Percentiles rank a stretch among this genome's conserved stretches.
These are phyloP conservation scores for Heliconius hortense DNA, from an alignment of 2,888 invertebrate genomes.

Conservation along the genomic window DNA sequence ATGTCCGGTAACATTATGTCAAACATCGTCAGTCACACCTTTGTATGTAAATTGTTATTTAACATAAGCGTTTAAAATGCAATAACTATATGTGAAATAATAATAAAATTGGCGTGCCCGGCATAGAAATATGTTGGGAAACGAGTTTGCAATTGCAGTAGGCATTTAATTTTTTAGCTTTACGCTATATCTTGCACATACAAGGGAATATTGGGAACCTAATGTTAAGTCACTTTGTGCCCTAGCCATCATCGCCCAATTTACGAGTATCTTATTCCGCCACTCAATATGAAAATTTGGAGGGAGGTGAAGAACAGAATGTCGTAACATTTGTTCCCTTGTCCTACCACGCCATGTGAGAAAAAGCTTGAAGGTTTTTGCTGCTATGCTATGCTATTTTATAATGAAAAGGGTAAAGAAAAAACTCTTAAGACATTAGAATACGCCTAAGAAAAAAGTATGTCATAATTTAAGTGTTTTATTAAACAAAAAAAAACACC, in stretches of 20 bases:
- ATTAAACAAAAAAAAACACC: background rate
- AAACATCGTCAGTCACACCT: slow-evolving; percentile 31
- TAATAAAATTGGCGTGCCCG: background rate
- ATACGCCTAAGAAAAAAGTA: background rate
- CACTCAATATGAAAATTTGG: background rate
- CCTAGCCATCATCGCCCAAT: background rate
- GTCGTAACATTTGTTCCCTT: too few relatives aligned
- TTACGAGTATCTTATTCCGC: too few relatives aligned
- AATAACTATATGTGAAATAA: slow-evolving; percentile 9
- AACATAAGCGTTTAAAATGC: slow-evolving; percentile 19
- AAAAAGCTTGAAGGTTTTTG: too few relatives aligned
- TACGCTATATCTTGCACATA: background rate
- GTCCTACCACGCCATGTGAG: too few relatives aligned
- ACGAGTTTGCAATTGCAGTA: background rate
- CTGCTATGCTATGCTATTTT: too few relatives aligned
- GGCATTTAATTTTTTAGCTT: background rate
- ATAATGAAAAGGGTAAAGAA: background rate
- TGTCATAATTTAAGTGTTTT: background rate
- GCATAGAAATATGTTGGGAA: background rate
- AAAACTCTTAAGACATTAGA: background rate
- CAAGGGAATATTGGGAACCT: background rate
- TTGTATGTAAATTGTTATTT: slow-evolving; percentile 35
- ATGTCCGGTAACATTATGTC: slow-evolving; percentile 33
- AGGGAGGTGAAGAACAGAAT: background rate
- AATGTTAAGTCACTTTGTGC: background rate